A percentile compares a stretch with the other conserved stretches of the same genome.
These are phyloP conservation scores for Piezodorus guildinii DNA, from an alignment of 1,140 invertebrate species.

Conservation along the genomic window DNA sequence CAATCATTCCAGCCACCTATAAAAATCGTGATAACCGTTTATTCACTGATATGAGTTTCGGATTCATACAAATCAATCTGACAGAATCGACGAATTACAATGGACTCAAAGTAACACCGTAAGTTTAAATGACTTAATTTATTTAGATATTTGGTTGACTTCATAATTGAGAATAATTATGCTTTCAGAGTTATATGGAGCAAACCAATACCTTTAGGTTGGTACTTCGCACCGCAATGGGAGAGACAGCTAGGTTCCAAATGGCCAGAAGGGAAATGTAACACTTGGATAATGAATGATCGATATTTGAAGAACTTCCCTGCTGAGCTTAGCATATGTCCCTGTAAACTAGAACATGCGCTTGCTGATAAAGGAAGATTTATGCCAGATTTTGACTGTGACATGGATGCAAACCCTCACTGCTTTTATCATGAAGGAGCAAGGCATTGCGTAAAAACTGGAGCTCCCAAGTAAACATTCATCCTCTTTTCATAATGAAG, in stretches of 20 bases:
- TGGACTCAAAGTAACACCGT: conserved; percentile 63
- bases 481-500: background rate
- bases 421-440: conserved; percentile 82
- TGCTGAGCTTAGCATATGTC: conserved; percentile 67
- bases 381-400: conserved; percentile 81
- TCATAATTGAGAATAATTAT: background rate
- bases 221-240: conserved; percentile 88
- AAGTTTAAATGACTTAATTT: conserved; percentile 37
- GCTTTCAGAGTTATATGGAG: conserved; percentile 67
- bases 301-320: conserved; percentile 81
- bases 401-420: conserved; percentile 78
- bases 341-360: conserved; percentile 84
- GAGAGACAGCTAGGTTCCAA: conserved; percentile 56
- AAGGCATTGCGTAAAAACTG: conserved; percentile 83
- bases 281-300: conserved; percentile 79
- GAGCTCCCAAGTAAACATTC: conserved; percentile 67
- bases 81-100: conserved; percentile 61
- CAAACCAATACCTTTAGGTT: conserved; percentile 75
- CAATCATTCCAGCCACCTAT: conserved; percentile 55
- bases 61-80: conserved; percentile 75
- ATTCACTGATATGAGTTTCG: conserved; percentile 63
- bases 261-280: conserved; percentile 73
- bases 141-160: background rate
- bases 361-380: conserved; percentile 83
- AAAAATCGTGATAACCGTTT: conserved; percentile 51